Percentiles rank a stretch among this genome's conserved stretches.
phyloP scores from a whole-genome alignment of 53 echinoderm and acorn worm species.

The Holothuria leucospilota region DNA sequence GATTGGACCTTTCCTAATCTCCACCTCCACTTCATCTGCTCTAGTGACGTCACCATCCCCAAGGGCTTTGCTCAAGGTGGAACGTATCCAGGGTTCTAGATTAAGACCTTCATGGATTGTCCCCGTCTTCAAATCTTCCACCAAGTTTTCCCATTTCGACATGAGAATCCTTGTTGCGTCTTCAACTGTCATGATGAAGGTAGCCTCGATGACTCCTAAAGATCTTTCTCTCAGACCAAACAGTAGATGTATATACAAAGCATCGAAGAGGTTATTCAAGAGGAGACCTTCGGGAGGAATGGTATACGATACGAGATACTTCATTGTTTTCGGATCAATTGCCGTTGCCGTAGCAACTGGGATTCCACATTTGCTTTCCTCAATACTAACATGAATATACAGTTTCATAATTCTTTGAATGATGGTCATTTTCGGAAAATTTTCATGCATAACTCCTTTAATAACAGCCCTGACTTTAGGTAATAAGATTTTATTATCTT shows the following conservation, averaged over 20 bases:
- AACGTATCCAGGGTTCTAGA: neutral
- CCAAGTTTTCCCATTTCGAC: neutral
- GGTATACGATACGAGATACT: neutral
- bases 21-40: neutral
- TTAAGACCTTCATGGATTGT: conserved; percentile 10
- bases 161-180: neutral
- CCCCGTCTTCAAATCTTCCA: neutral
- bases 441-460: neutral
- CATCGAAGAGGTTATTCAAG: neutral
- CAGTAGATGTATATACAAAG: neutral
- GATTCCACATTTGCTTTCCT: neutral
- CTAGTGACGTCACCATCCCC: neutral
- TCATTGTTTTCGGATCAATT: conserved; percentile 11
- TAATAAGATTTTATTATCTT: neutral
- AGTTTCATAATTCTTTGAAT: neutral
- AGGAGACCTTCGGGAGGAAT: neutral
- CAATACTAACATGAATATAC: neutral
- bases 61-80: neutral
- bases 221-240: conserved; percentile 6
- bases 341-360: neutral
- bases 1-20: conserved; percentile 14
- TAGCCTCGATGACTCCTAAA: neutral
- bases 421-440: neutral
- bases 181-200: neutral
- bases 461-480: neutral